Conservation (phyloP, 2,888 invertebrate genomes). For the Ormyrus pomaceus region DNA sequence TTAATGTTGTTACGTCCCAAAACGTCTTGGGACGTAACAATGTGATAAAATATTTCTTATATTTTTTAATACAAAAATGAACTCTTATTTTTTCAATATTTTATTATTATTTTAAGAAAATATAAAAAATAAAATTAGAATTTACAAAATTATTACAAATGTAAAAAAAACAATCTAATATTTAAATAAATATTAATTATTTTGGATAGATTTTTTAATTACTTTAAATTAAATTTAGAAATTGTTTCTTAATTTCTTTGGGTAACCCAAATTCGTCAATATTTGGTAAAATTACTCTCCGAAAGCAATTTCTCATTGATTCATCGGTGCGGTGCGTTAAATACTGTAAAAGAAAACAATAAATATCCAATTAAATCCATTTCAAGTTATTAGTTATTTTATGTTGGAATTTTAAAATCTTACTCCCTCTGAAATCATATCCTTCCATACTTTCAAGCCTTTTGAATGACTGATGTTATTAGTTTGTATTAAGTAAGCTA, state of each 20-base stretch:
- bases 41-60: too few relatives aligned
- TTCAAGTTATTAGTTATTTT: background rate
- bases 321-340: constrained; percentile 30
- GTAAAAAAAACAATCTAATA: too few relatives aligned
- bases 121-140: too few relatives aligned
- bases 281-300: constrained; percentile 28
- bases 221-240: background rate
- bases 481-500: constrained; percentile 28
- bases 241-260: background rate
- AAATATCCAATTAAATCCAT: background rate
- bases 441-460: background rate
- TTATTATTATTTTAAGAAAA: too few relatives aligned
- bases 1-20: too few relatives aligned
- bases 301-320: constrained; percentile 24
- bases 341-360: constrained; percentile 27
- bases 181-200: too few relatives aligned
- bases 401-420: constrained; percentile 11
- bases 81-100: too few relatives aligned
- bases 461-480: background rate
- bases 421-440: constrained; percentile 22
- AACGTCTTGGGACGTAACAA: too few relatives aligned
- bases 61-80: too few relatives aligned
- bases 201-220: too few relatives aligned
- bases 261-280: constrained; percentile 28
- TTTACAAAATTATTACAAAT: too few relatives aligned